Evolutionary conservation across 2,888 invertebrate species (phyloP).

Genomic region (Patella pellucida): DNA sequence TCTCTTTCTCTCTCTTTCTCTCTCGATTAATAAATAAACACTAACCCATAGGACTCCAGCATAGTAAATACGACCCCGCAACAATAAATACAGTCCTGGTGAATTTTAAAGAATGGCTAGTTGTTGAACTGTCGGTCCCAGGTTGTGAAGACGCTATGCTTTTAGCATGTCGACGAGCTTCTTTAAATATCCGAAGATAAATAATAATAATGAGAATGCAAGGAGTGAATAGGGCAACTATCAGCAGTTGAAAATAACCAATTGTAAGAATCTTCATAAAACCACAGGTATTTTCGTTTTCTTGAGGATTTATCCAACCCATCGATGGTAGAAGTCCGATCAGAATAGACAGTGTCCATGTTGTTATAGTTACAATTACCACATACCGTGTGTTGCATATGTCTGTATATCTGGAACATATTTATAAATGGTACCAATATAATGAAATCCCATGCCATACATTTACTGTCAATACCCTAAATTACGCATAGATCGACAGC

Average conservation of each 20-base stretch:
- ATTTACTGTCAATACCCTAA: too few relatives aligned
- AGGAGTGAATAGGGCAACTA: background rate
- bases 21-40: background rate
- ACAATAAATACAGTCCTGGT: background rate
- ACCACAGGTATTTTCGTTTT: background rate
- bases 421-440: background rate
- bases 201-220: background rate
- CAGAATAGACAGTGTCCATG: background rate
- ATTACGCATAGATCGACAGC: too few relatives aligned
- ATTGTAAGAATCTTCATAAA: background rate
- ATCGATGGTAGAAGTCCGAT: background rate
- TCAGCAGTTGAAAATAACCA: background rate
- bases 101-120: background rate
- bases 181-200: background rate
- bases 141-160: background rate
- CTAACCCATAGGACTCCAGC: slow-evolving; percentile 2
- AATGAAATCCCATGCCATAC: too few relatives aligned
- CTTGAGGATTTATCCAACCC: background rate
- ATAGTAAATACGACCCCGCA: background rate
- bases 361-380: background rate
- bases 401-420: background rate
- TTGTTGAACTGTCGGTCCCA: background rate
- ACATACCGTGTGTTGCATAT: background rate
- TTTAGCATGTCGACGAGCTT: background rate
- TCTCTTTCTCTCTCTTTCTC: too few relatives aligned